Evolutionary conservation across 2,888 invertebrate genomes (phyloP).

Genomic region (Tipula vernalis): DNA sequence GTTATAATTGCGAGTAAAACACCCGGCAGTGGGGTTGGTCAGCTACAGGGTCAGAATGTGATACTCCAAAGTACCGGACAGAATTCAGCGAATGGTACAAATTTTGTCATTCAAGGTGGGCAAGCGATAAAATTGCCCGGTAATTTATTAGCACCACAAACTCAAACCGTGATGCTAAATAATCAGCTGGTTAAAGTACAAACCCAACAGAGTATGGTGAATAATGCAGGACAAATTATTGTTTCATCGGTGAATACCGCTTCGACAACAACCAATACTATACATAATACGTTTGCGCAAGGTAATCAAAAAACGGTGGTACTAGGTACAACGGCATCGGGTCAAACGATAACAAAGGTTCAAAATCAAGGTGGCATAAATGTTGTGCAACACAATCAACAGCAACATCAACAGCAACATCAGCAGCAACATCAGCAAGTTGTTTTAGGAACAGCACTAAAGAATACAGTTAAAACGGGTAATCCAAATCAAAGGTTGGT

Average conservation of each 20-base stretch:
- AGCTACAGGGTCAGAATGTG: conserved; percentile 33
- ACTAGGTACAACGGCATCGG: conserved; percentile 26
- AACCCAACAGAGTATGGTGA: conserved; percentile 20
- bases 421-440: conserved; percentile 13
- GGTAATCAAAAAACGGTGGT: conserved; percentile 25
- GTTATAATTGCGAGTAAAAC: conserved; percentile 39
- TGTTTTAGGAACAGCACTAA: conserved; percentile 17
- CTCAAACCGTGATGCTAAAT: conserved; percentile 35
- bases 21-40: conserved; percentile 17
- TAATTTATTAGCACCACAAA: conserved; percentile 23
- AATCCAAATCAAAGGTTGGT: conserved; percentile 33
- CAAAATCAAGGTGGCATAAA: conserved; percentile 14
- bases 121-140: conserved; percentile 33
- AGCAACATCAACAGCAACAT: background rate
- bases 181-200: conserved; percentile 33
- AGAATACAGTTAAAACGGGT: conserved; percentile 22
- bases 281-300: conserved; percentile 13
- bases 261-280: conserved; percentile 11
- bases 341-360: conserved; percentile 26
- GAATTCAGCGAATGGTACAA: conserved; percentile 16
- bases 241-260: background rate
- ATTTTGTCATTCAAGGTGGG: conserved; percentile 29
- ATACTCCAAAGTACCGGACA: conserved; percentile 29
- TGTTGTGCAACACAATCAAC: background rate
- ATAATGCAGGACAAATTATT: conserved; percentile 11